Evolutionary conservation across 2,888 invertebrate species (phyloP).

Genomic region (Cheilosia soror): DNA sequence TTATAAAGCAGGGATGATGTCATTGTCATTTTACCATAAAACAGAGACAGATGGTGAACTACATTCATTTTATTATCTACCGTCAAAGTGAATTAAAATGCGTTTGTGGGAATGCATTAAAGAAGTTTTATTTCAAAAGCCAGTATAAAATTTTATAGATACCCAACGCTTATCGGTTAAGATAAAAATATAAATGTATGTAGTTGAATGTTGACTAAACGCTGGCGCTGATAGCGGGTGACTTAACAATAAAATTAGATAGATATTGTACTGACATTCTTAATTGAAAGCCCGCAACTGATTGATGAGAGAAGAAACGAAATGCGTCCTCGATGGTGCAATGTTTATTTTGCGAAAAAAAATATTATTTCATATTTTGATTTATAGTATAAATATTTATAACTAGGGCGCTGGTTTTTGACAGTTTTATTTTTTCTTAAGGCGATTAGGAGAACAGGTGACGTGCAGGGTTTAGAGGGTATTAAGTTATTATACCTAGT

Average conservation of each 20-base stretch:
- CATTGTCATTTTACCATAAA: constrained; percentile 14
- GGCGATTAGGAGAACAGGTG: neutral
- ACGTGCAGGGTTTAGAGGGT: neutral
- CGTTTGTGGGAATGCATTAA: constrained; percentile 32
- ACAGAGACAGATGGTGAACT: constrained; percentile 34
- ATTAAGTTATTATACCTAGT: neutral
- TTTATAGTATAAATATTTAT: neutral
- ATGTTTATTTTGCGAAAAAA: neutral
- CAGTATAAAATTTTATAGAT: constrained; percentile 8
- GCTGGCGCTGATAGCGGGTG: neutral
- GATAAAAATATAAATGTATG: constrained; percentile 5
- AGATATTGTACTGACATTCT: neutral
- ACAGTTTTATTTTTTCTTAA: constrained; percentile 2
- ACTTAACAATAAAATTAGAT: constrained; percentile 1
- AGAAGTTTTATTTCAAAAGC: neutral
- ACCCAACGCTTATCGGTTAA: constrained; percentile 19
- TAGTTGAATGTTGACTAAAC: constrained; percentile 3
- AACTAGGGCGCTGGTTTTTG: constrained; percentile 12
- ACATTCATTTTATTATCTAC: constrained; percentile 40
- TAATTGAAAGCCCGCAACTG: constrained; percentile 1
- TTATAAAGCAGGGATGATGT: constrained; percentile 53
- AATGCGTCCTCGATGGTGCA: neutral
- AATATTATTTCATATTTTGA: neutral
- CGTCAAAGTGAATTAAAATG: constrained; percentile 37
- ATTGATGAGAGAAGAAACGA: constrained; percentile 7